A percentile compares a stretch with the other conserved stretches of the same genome.
Evolutionary conservation across 2,113 vertebrate genomes (phyloP).

Genomic region (Turnix velox): DNA sequence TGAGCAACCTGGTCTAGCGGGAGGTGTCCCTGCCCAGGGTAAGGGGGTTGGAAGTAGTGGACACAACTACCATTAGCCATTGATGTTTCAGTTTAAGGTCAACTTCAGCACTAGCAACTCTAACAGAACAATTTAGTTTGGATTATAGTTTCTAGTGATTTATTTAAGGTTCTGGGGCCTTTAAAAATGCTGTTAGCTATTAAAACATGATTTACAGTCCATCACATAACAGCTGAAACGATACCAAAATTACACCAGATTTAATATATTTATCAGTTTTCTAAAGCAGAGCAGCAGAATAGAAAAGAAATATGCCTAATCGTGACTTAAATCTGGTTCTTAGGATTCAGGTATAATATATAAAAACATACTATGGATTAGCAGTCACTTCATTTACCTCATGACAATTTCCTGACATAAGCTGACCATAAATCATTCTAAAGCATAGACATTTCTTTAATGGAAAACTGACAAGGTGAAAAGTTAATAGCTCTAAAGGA

Average conservation of each 20-base stretch:
- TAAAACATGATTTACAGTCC: background rate
- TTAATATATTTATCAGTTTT: background rate
- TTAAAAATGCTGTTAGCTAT: background rate
- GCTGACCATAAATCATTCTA: background rate
- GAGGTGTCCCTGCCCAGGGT: too few relatives aligned
- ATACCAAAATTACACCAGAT: background rate
- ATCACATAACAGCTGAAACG: background rate
- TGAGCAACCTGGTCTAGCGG: too few relatives aligned
- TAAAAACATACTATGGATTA: background rate
- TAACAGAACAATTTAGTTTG: background rate
- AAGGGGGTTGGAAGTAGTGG: too few relatives aligned
- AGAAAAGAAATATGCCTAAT: background rate
- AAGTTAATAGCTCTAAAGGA: background rate
- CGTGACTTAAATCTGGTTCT: background rate
- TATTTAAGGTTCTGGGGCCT: background rate
- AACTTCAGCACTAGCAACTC: background rate
- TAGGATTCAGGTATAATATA: background rate
- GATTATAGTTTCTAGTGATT: background rate
- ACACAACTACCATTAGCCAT: background rate
- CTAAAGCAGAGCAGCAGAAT: background rate
- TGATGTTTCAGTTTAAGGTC: background rate
- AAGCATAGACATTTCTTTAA: background rate
- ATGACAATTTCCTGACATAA: background rate
- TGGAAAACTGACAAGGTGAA: background rate
- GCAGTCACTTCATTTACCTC: background rate